phyloP scores from a whole-genome alignment of 35 echinoderm and acorn worm species.

The Stichopus chloronotus region DNA sequence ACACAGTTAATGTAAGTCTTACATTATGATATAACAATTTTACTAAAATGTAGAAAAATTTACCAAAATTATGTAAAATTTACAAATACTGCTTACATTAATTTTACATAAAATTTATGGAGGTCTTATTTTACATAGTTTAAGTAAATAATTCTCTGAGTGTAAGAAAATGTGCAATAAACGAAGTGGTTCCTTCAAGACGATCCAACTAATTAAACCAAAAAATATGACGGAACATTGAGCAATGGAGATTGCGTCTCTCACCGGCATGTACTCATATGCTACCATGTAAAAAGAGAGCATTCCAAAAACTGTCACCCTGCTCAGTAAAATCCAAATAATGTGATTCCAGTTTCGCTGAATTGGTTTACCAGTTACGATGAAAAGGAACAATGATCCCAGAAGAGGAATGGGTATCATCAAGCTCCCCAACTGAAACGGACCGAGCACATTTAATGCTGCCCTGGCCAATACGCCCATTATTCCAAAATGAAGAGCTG shows the following conservation, averaged over 20 bases:
- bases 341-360: not conserved
- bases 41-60: too few relatives aligned
- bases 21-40: too few relatives aligned
- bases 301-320: not conserved
- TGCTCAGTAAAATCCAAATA: not conserved
- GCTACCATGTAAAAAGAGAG: not conserved
- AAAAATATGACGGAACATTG: not conserved
- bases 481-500: not conserved
- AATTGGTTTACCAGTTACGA: too few relatives aligned
- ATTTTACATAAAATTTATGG: too few relatives aligned
- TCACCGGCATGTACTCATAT: not conserved
- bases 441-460: not conserved
- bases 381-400: not conserved
- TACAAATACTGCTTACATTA: too few relatives aligned
- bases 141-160: too few relatives aligned
- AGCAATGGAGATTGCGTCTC: not conserved
- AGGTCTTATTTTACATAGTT: too few relatives aligned
- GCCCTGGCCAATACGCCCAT: not conserved
- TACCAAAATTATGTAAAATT: too few relatives aligned
- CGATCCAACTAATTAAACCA: not conserved
- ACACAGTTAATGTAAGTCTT: too few relatives aligned
- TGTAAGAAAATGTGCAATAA: conserved; percentile 4
- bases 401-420: not conserved
- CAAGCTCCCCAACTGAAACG: not conserved
- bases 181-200: not conserved